Conservation (phyloP, 2,113 vertebrate genomes). For the rabbit (Oryctolagus cuniculus) region mOryCun1.1 NC_091433.1:108155501-108156000, state of each 20-base stretch:
- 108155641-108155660: neutral
- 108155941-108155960: no score
- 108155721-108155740: neutral
- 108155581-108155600: neutral
- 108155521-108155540: neutral
- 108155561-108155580: neutral
- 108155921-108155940: no score
- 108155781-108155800: neutral
- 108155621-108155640: neutral
- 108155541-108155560: neutral
- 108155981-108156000: no score
- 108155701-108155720: neutral
- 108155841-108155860: neutral
- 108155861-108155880: neutral
- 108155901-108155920: no score
- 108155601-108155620: neutral
- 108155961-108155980: no score
- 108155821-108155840: neutral
- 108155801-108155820: neutral
- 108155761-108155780: neutral
- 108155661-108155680: neutral
- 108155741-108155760: neutral
- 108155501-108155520: neutral
- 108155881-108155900: no score
- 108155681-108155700: neutral